Evolutionary conservation across 2,113 vertebrate species (phyloP), one percentile per base, ranked within the genome.

Genomic region (Pterocles burchelli): DNA sequence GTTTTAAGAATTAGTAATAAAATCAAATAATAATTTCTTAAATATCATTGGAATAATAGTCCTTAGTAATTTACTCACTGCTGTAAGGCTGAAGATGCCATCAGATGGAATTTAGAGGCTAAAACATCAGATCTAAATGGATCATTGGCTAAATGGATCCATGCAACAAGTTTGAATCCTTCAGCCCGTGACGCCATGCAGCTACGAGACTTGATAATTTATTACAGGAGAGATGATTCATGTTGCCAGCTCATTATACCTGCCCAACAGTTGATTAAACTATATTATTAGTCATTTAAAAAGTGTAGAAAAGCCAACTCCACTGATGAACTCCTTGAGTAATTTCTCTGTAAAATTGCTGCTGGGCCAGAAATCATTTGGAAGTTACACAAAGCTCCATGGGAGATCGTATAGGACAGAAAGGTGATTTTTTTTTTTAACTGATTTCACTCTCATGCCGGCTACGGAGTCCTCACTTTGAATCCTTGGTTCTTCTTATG

Each of bases 231-330:
- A 74, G 10, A 66, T 65, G 88, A 82, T 67, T 66, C 78, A 74
- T 59, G 34, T 55, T 81, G 70, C 81, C 89, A 93, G 85, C 36
- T 96, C 85, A 14, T 97, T 94, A 86, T 67, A 78, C 61, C 71
- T 94, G 77, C 85, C 88, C 90, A 65, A 78, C 57, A 82, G 70
- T 91, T 94, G 90, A 94, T 96, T 96, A 91, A 94, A 91, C 59
- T 81, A 33, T 34, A 87, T 91, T 91, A 87, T 81, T 73, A 87
- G 81, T 94, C 61, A 4, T 91, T 94, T 89, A 85, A 95, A 94
- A 93, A 91, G 87, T n/a, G 78, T 63, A 34, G 90, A 82, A 91
- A 88, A 95, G 82, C 90, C 78, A 89, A 26, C 74, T 92, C 65
- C 20, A 14, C 57, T 85, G 88, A 92, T 95, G 94, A 88, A 71